phyloP scores from a whole-genome alignment of 2,797 vertebrate species.

The Chloroceryle inda region DNA sequence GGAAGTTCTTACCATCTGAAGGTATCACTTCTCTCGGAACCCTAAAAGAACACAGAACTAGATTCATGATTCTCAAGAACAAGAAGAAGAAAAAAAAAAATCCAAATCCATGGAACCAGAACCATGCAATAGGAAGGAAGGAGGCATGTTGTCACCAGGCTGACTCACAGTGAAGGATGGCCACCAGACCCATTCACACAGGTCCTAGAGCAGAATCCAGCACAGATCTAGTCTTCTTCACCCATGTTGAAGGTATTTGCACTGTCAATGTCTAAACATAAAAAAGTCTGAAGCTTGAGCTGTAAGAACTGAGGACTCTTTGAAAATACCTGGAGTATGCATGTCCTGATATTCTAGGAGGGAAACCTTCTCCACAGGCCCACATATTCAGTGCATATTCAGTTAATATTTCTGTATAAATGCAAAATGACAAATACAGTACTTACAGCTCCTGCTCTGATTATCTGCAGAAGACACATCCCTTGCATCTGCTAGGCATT shows the following conservation, averaged over 20 bases:
- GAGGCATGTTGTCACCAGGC: background rate
- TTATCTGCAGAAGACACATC: background rate
- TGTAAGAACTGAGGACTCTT: background rate
- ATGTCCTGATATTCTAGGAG: background rate
- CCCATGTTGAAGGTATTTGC: rapidly evolving
- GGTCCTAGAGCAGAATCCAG: background rate
- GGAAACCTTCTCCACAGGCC: background rate
- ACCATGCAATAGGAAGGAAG: background rate
- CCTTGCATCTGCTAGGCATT: background rate
- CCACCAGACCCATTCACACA: background rate
- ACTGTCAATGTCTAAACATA: background rate
- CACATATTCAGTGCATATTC: background rate
- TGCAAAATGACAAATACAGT: background rate
- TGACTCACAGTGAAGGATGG: background rate
- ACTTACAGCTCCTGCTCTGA: background rate
- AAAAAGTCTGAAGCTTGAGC: background rate
- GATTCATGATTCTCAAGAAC: rapidly evolving
- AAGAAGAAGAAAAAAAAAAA: background rate
- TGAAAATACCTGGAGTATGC: background rate
- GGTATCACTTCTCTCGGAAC: slow-evolving; percentile 31
- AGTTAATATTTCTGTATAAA: background rate
- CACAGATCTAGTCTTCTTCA: background rate
- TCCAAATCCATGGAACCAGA: background rate
- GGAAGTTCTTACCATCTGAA: background rate
- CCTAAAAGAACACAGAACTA: background rate